Percentiles rank a stretch among this genome's conserved stretches.
Conservation (phyloP, 2,113 vertebrate genomes). For the Salvelinus sp. region DNA sequence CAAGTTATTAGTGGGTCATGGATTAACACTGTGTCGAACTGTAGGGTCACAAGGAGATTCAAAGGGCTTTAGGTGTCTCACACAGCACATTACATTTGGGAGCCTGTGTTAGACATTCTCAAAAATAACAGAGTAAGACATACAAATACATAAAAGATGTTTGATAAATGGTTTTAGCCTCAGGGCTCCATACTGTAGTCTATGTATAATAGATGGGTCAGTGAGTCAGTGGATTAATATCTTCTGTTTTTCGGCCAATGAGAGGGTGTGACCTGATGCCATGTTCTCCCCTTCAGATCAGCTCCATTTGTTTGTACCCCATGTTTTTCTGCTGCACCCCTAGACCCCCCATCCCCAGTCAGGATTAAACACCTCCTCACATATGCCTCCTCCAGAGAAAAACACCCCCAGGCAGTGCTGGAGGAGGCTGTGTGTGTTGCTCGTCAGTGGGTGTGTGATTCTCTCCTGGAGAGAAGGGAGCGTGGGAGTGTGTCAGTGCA, state of each 20-base stretch:
- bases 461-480: neutral
- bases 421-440: neutral
- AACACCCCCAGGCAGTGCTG: neutral
- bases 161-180: neutral
- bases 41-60: neutral
- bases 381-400: conserved; percentile 29
- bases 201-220: neutral
- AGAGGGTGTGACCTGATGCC: conserved; percentile 34
- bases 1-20: neutral
- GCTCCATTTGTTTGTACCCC: conserved; percentile 38
- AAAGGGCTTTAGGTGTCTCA: neutral
- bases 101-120: neutral
- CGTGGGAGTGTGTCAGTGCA: conserved; percentile 3
- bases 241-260: conserved; percentile 31
- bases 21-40: neutral
- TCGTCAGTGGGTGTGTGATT: conserved; percentile 15
- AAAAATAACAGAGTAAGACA: too few species aligned
- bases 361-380: conserved; percentile 58
- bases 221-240: conserved; percentile 42
- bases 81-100: neutral
- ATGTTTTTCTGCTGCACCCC: conserved; percentile 30
- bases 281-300: neutral
- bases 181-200: neutral
- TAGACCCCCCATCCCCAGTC: conserved; percentile 27
- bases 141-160: neutral